Base-by-base conservation (phyloP, 2,888 invertebrate genomes). In the Apantesis nais region DNA sequence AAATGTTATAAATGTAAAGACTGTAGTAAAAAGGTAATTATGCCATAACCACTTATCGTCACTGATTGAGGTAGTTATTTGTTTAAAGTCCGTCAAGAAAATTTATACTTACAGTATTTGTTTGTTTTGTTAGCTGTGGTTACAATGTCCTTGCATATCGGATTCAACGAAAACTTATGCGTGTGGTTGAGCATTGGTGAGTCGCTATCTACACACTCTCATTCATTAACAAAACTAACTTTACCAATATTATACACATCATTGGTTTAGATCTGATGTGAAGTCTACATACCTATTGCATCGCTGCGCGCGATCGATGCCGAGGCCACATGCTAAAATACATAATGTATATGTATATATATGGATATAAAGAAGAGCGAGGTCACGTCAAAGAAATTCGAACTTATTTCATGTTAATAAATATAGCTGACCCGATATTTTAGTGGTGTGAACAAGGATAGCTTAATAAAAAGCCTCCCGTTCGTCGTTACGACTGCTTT, bases 381-480 rank as follows among this genome's bases (percentile, higher is more conserved):
- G 74, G 78, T 74, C 73, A 73, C 71, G 70, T 82, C 73, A 75
- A 74, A 73, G 63, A 77, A 72, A 72, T 37, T 34, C 61, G 78
- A 71, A 82, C 82, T 79, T 76, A 79, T 74, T 74, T 75, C 73
- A 62, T 61, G 67, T 34, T 72, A 67, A 73, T 74, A 72, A 81
- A 76, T 79, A 74, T 76, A 63, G 66, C 69, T 81, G 74, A 76
- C 79, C 77, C 81, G 72, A 79, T 77, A 79, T 78, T 79, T 71
- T 44, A 19, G 60, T 67, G 67, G 79, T 69, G 72, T 58, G 67
- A 72, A 69, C 71, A 70, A 78, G 72, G 71, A 77, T 75, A 79
- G 75, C 68, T 62, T 68, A 63, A 77, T 79, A 81, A 72, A 72
- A 66, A 58, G 31, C 52, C 65, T 64, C 29, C 41, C 11, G 48